Evolutionary conservation across 2,113 vertebrate genomes (phyloP).

Genomic region (Podarcis raffonei): DNA sequence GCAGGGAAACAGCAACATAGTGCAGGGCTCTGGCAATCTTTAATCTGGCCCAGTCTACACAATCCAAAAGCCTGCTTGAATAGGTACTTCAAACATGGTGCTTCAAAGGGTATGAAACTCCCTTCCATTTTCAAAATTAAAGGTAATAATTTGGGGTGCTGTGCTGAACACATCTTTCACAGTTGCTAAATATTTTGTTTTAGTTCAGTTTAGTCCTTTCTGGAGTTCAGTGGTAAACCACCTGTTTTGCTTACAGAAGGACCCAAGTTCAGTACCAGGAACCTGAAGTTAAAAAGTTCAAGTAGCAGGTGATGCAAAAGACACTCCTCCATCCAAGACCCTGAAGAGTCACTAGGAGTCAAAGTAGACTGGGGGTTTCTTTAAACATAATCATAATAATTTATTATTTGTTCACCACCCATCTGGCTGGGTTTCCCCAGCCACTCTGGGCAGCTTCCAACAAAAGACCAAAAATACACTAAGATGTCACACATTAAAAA

Average conservation of each 20-base stretch:
- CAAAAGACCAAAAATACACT: too few relatives aligned
- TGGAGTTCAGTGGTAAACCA: background rate
- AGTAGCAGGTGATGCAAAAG: background rate
- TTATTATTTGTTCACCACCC: too few relatives aligned
- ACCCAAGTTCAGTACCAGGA: background rate
- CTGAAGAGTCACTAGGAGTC: background rate
- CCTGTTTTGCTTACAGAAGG: background rate
- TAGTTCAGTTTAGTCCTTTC: background rate
- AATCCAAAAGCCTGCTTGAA: background rate
- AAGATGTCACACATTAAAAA: too few relatives aligned
- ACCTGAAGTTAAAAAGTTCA: background rate
- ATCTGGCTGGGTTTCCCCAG: too few relatives aligned
- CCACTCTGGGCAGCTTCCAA: too few relatives aligned
- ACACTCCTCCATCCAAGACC: too few relatives aligned
- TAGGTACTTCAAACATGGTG: background rate
- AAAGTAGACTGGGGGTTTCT: background rate
- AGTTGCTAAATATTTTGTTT: background rate
- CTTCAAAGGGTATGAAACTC: background rate
- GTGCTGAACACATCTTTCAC: background rate
- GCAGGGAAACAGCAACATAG: background rate
- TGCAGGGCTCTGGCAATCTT: background rate
- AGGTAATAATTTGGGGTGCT: background rate
- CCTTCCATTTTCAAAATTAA: background rate
- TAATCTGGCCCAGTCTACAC: background rate
- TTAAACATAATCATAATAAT: too few relatives aligned